These are phyloP conservation scores for Perognathus longimembris DNA, from an alignment of 2,113 vertebrate species.

Conservation along the genomic window DNA sequence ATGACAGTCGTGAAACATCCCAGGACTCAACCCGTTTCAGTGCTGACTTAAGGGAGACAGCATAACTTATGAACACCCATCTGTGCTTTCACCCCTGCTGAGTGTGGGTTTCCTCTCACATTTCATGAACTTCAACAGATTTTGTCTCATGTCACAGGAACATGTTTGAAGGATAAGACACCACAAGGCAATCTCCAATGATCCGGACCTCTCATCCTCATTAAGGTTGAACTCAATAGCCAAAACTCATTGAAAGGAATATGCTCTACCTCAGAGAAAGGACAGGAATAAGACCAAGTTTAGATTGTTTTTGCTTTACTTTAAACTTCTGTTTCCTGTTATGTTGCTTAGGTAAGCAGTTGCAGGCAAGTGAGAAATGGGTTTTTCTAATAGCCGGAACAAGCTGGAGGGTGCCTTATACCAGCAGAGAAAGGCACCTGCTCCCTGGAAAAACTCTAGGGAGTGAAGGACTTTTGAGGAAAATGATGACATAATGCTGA, in stretches of 20 bases:
- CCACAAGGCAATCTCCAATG: background rate
- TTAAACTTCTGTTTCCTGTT: background rate
- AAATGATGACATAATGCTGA: background rate
- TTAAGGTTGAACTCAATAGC: background rate
- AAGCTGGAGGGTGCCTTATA: background rate
- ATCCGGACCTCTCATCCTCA: background rate
- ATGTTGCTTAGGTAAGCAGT: background rate
- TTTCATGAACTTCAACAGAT: background rate
- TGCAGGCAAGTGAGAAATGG: background rate
- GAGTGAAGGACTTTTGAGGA: background rate
- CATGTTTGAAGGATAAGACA: background rate
- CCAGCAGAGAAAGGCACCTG: background rate
- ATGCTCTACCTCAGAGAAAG: background rate
- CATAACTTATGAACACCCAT: constrained; percentile 26
- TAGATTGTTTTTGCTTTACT: background rate
- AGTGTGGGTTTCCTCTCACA: background rate
- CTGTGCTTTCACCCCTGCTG: background rate
- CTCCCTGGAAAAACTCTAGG: background rate
- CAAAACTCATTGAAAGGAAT: constrained; percentile 2
- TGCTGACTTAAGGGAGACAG: background rate
- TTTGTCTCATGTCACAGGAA: background rate
- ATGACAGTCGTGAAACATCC: background rate
- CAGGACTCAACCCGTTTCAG: background rate
- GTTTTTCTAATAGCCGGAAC: background rate
- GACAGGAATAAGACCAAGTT: background rate